Conservation (phyloP, 2,113 vertebrate genomes). For the Loxodonta africana region DNA sequence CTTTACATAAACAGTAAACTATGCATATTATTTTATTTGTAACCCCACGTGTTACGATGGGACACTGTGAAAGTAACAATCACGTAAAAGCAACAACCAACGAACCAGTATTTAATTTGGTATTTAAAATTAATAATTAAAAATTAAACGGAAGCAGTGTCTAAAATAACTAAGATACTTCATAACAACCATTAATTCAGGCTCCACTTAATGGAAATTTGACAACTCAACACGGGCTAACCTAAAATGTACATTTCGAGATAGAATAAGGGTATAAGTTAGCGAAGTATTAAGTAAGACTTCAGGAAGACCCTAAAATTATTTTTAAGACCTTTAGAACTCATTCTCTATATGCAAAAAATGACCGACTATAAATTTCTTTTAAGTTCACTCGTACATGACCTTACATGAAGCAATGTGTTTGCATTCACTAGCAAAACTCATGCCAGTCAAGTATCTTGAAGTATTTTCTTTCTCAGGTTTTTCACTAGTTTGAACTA, state of each 20-base stretch:
- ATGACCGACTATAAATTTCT: constrained; percentile 37
- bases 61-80: constrained; percentile 77
- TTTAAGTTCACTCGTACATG: constrained; percentile 62
- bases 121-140: constrained; percentile 77
- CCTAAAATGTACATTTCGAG: constrained; percentile 61
- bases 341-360: constrained; percentile 62
- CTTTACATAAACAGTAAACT: constrained; percentile 76
- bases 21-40: constrained; percentile 79
- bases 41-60: constrained; percentile 74
- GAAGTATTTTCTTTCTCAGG: constrained; percentile 71
- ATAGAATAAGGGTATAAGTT: constrained; percentile 55
- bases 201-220: constrained; percentile 67
- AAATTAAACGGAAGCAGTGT: constrained; percentile 71
- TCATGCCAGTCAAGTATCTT: constrained; percentile 66
- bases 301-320: constrained; percentile 63
- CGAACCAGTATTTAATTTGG: constrained; percentile 74
- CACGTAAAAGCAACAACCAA: constrained; percentile 79
- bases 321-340: constrained; percentile 69
- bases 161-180: constrained; percentile 77
- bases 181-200: constrained; percentile 75
- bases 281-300: constrained; percentile 66
- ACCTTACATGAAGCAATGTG: constrained; percentile 68
- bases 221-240: constrained; percentile 57
- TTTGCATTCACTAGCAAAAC: constrained; percentile 70
- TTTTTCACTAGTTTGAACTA: constrained; percentile 69